Evolutionary conservation across 2,797 vertebrate species (phyloP), one percentile per base, ranked within the genome.

Genomic region (Champsocephalus gunnari): DNA sequence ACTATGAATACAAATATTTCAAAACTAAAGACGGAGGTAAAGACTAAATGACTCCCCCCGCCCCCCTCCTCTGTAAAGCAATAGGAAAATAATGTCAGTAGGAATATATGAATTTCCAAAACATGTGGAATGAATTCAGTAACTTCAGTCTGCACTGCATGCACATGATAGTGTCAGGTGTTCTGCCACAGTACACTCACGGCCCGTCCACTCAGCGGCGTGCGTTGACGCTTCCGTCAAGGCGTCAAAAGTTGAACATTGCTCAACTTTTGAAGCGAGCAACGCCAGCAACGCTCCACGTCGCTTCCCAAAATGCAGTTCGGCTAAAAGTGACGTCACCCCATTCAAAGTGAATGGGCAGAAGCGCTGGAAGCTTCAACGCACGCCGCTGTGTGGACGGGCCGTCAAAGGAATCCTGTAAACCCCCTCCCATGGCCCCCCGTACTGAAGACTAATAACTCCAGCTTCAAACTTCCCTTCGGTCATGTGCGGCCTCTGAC

Each of bases 401-500:
- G 21, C 21, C 21, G 21, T 21, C 21, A 55, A 1, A 47, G 44
- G 47, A 17, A 50, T 64, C 38, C 50, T 9, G 28, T 19, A 72
- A 44, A 16, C 10, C 54, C 45, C 60, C 51, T 73, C 10, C 19
- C 13, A n/a, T 47, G 58, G 58, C 58, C 58, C 56, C 24, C 12
- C 9, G 2, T 17, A 64, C 21, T 10, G 13, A 51, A 82, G 32
- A 68, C 63, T 56, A 51, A 66, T 68, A 75, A 79, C 68, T 84
- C 71, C 70, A 54, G 61, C 55, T 73, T 44, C 71, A 49, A 43
- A n/a, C 74, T 68, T 79, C 83, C 55, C 68, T 58, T 77, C 70
- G 71, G 78, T 85, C 88, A 86, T 85, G 65, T 77, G 81, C 50
- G 41, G 74, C 85, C 82, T 80, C 55, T 70, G 85, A 92, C 83